A percentile compares a stretch with the other conserved stretches of the same genome.
phyloP scores from a whole-genome alignment of 2,113 vertebrate species.

The Pangasianodon hypophthalmus region DNA sequence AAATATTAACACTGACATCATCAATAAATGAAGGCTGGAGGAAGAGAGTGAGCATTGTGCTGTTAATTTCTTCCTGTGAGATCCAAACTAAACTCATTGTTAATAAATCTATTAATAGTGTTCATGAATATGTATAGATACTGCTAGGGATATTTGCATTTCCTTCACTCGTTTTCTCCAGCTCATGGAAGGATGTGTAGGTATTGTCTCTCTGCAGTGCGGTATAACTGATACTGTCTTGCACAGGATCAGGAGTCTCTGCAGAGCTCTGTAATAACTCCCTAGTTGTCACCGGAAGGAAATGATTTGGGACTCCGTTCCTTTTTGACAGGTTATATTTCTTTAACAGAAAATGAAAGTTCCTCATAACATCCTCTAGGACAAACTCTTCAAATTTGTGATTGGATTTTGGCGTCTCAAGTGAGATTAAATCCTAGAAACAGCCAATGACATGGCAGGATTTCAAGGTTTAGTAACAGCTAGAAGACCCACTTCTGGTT shows the following conservation, averaged over 20 bases:
- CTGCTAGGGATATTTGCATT: background rate
- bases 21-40: background rate
- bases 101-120: background rate
- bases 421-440: background rate
- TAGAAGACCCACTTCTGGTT: background rate
- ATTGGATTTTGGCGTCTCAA: background rate
- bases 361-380: background rate
- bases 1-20: background rate
- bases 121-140: background rate
- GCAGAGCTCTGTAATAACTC: background rate
- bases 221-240: background rate
- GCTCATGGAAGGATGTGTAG: background rate
- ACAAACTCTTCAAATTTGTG: background rate
- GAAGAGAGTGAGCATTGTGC: background rate
- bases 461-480: background rate
- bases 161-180: background rate
- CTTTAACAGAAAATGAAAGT: background rate
- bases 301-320: background rate
- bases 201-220: background rate
- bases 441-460: background rate
- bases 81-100: background rate
- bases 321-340: constrained; percentile 3
- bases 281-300: background rate
- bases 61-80: background rate
- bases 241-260: background rate